Evolutionary conservation across 2,797 vertebrate species (phyloP).

Genomic region (Mormyrus proboscirostris): DNA sequence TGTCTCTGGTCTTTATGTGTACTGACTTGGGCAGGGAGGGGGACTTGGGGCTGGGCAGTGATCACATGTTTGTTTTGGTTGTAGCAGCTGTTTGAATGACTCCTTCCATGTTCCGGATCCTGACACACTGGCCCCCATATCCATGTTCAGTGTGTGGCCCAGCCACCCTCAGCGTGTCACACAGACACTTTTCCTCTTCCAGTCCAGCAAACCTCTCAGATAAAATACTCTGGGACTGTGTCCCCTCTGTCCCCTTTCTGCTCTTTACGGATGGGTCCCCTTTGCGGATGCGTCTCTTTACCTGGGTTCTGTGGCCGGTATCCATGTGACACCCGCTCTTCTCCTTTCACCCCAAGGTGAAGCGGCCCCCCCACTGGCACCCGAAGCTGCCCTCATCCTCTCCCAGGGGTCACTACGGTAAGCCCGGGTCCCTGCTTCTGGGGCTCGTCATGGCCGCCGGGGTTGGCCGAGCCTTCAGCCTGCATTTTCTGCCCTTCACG

Average conservation of each 20-base stretch:
- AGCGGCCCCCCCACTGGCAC: background rate
- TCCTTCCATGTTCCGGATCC: background rate
- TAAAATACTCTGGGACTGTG: background rate
- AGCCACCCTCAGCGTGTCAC: background rate
- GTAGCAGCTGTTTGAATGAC: background rate
- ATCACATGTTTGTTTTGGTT: background rate
- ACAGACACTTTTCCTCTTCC: background rate
- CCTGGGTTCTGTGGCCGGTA: background rate
- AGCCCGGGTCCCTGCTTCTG: background rate
- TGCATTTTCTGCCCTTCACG: background rate
- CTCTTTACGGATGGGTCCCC: background rate
- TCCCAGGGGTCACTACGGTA: constrained; percentile 13
- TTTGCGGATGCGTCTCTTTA: background rate
- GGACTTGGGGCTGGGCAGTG: background rate
- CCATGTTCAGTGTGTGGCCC: background rate
- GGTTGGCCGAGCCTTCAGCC: background rate
- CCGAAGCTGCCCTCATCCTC: background rate
- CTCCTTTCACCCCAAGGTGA: background rate
- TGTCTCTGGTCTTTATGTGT: background rate
- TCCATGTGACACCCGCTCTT: background rate
- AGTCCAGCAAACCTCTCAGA: background rate
- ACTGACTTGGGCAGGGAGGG: background rate
- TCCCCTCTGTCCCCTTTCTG: background rate
- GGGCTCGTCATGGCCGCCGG: background rate
- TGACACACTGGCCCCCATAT: background rate